phyloP scores from a whole-genome alignment of 2,113 vertebrate species.

The Oophaga pumilio region DNA sequence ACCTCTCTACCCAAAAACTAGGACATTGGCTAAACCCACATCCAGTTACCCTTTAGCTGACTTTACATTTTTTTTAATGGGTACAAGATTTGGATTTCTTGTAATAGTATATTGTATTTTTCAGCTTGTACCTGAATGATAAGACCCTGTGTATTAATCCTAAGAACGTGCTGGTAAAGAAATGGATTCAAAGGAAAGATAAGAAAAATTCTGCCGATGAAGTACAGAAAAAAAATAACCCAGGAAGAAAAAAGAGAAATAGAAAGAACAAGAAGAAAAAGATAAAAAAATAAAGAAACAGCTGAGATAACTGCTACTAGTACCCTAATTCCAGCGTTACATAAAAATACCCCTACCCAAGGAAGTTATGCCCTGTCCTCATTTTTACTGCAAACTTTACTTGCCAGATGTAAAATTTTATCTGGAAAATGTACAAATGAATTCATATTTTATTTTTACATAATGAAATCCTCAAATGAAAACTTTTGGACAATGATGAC shows the following conservation, averaged over 20 bases:
- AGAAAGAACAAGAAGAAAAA: constrained; percentile 1
- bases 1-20: too few species aligned
- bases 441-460: too few species aligned
- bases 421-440: too few species aligned
- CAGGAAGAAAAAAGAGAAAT: background rate
- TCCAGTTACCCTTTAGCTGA: too few species aligned
- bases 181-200: constrained; percentile 4
- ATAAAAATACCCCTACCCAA: background rate
- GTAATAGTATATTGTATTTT: background rate
- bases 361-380: too few species aligned
- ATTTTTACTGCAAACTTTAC: too few species aligned
- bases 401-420: too few species aligned
- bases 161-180: background rate
- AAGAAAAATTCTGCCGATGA: background rate
- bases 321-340: background rate
- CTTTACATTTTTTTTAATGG: background rate
- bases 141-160: constrained; percentile 17
- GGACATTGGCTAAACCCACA: too few species aligned
- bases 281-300: background rate
- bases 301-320: background rate
- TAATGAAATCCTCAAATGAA: too few species aligned
- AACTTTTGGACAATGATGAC: too few species aligned
- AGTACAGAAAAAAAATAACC: background rate
- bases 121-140: constrained; percentile 16
- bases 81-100: background rate